Evolutionary conservation across 2,797 vertebrate genomes (phyloP), one percentile per base, ranked within the genome.

Genomic region (Bryconaethiops microstoma): DNA sequence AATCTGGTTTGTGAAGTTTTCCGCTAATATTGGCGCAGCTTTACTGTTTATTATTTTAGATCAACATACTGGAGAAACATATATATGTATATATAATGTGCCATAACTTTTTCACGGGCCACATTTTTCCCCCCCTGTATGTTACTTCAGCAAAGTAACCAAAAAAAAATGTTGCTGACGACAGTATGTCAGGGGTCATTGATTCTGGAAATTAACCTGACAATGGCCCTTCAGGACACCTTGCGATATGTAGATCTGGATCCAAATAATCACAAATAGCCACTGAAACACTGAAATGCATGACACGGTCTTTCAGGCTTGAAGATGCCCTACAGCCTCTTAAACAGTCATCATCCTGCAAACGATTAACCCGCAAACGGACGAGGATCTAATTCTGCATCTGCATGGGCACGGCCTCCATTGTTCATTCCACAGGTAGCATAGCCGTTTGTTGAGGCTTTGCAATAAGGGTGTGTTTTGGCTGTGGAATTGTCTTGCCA

Each of bases 401-500:
- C 29, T 42, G n/a, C 54, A 57, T 19, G 39, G 13, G 25, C 69
- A 72, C n/a, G 64, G 39, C 23, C 23, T 65, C 50, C 40, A 67
- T 45, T 59, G 25, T 70, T 55, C 19, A n/a, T 77, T 79, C 80
- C 59, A 76, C 63, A 54, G 59, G 50, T 21, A 68, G 64, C 59
- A 60, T 77, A 50, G 75, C 40, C 52, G 5, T 84, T 65, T 82
- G 77, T 71, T 75, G 62, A 82, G 78, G 70, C 79, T 79, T 74
- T 79, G 39, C 50, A 63, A 64, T 76, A 68, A 74, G 72, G 83
- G 81, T 81, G 71, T 80, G 75, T 78, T 80, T 78, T 79, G 76
- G 52, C 81, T 82, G 63, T 42, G 19, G 54, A 45, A 69, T 76
- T 25, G 25, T 76, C 67, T 85, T 59, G 39, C 60, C 25, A n/a